phyloP scores from a whole-genome alignment of 2,888 invertebrate genomes.

The Catocala sponsa region DNA sequence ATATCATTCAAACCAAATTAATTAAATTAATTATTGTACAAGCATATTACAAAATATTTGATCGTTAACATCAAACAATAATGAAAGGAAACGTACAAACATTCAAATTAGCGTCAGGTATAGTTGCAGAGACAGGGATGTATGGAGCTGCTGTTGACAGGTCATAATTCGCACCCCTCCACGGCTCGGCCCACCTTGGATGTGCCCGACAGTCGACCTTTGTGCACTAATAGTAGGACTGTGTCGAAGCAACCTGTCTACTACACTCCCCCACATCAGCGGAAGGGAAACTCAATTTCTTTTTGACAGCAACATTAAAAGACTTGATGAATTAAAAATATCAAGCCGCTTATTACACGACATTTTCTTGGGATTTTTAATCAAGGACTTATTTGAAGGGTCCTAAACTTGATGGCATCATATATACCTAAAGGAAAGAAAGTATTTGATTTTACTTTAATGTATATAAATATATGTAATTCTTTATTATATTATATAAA shows the following conservation, averaged over 20 bases:
- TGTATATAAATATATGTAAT: too few species aligned
- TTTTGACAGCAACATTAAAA: slow-evolving; percentile 75
- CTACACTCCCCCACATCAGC: slow-evolving; percentile 67
- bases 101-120: slow-evolving; percentile 64
- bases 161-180: slow-evolving; percentile 79
- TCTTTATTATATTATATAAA: too few species aligned
- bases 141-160: slow-evolving; percentile 72
- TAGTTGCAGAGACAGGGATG: slow-evolving; percentile 53
- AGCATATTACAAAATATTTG: too few species aligned
- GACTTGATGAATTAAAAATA: slow-evolving; percentile 56
- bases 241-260: slow-evolving; percentile 68
- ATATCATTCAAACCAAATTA: too few species aligned
- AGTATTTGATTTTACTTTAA: too few species aligned
- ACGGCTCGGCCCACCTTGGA: slow-evolving; percentile 39
- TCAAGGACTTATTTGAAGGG: not conserved
- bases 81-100: slow-evolving; percentile 20
- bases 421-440: not conserved
- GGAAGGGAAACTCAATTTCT: slow-evolving; percentile 77
- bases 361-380: not conserved
- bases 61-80: slow-evolving; percentile 9
- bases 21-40: too few species aligned
- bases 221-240: slow-evolving; percentile 78
- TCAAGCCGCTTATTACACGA: slow-evolving; percentile 22
- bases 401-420: not conserved
- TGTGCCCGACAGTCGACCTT: slow-evolving; percentile 79